Percentiles rank a stretch among this genome's conserved stretches.
phyloP scores from a whole-genome alignment of 2,888 invertebrate genomes.

The Euspilapteryx auroguttella region DNA sequence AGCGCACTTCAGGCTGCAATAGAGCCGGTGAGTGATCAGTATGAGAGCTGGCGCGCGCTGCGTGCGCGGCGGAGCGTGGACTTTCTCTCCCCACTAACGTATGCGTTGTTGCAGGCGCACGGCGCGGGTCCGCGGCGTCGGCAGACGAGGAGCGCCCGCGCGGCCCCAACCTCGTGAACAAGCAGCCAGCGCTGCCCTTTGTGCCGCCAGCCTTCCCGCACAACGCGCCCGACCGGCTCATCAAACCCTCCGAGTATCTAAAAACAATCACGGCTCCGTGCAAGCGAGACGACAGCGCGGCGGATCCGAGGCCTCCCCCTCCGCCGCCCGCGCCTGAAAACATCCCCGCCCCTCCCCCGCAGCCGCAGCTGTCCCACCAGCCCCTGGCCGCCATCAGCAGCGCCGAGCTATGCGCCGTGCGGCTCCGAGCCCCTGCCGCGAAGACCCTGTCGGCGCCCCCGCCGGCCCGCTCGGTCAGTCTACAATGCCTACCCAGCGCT shows the following conservation, averaged over 20 bases:
- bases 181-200: slow-evolving; percentile 85
- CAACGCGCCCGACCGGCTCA: slow-evolving; percentile 79
- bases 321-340: slow-evolving; percentile 50
- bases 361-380: slow-evolving; percentile 54
- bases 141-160: slow-evolving; percentile 57
- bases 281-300: slow-evolving; percentile 52
- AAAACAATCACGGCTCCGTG: slow-evolving; percentile 75
- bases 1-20: neutral
- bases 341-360: slow-evolving; percentile 26
- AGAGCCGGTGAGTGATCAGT: too few species aligned
- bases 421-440: slow-evolving; percentile 73
- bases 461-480: slow-evolving; percentile 68
- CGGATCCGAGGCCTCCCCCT: slow-evolving; percentile 64
- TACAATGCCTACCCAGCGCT: slow-evolving; percentile 69
- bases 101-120: slow-evolving; percentile 36
- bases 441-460: slow-evolving; percentile 84
- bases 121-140: slow-evolving; percentile 39
- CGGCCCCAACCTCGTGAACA: slow-evolving; percentile 74
- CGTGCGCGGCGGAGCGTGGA: slow-evolving; percentile 34
- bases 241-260: slow-evolving; percentile 91
- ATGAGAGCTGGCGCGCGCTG: slow-evolving; percentile 12
- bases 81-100: slow-evolving; percentile 39
- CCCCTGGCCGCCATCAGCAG: slow-evolving; percentile 87
- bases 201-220: slow-evolving; percentile 88
- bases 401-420: slow-evolving; percentile 83